Evolutionary conservation across 2,888 invertebrate species (phyloP).

Genomic region (Nowickia ferox): DNA sequence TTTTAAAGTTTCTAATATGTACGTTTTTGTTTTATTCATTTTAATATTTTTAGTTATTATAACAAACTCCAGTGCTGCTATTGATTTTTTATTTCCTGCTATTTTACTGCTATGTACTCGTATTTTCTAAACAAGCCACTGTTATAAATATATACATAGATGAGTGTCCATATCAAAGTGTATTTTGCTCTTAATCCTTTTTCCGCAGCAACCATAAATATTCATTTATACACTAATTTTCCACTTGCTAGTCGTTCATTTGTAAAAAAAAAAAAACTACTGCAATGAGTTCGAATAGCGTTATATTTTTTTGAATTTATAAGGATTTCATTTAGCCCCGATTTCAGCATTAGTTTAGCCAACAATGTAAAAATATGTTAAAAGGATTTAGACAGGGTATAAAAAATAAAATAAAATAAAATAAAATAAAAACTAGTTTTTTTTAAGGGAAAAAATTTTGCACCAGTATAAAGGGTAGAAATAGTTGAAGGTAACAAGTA

Average conservation of each 20-base stretch:
- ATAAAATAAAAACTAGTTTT: slow-evolving; percentile 19
- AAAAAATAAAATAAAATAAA: slow-evolving; percentile 41
- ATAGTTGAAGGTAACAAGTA: background rate
- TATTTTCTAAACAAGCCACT: background rate
- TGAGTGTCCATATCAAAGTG: background rate
- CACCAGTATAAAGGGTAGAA: background rate
- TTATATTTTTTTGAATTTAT: slow-evolving; percentile 43
- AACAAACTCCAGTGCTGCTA: background rate
- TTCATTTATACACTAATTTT: slow-evolving; percentile 66
- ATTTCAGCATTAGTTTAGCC: slow-evolving; percentile 39
- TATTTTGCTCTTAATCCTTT: slow-evolving; percentile 59
- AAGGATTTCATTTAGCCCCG: slow-evolving; percentile 62
- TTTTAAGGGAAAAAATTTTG: background rate
- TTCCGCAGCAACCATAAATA: slow-evolving; percentile 68
- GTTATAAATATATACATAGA: background rate
- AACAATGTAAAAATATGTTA: background rate
- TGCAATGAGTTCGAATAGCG: slow-evolving; percentile 31
- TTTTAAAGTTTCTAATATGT: slow-evolving; percentile 26
- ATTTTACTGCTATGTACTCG: background rate
- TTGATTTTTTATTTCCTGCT: slow-evolving; percentile 3
- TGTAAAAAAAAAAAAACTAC: slow-evolving; percentile 50
- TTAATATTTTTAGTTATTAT: slow-evolving; percentile 39
- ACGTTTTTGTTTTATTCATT: slow-evolving; percentile 26
- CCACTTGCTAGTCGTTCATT: slow-evolving; percentile 65
- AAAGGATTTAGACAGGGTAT: slow-evolving; percentile 45